Evolutionary conservation across 2,888 invertebrate genomes (phyloP), one percentile per base, ranked within the genome.

Genomic region (Exocentrus adspersus): DNA sequence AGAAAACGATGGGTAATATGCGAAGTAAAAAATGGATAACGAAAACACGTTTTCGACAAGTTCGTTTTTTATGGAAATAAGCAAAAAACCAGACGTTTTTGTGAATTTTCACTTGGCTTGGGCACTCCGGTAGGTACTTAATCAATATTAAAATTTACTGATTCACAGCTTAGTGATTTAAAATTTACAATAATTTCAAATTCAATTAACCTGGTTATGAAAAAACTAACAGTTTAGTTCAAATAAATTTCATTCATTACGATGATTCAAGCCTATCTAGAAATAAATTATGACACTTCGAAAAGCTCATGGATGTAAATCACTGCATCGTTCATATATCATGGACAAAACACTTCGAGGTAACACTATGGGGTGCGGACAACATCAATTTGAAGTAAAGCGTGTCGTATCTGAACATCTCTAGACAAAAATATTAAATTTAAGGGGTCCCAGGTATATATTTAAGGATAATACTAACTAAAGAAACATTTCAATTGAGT

Each of bases 361-460:
- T 69, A 66, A 59, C 64, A 46, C 64, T 70, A 73, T 75, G 70
- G 75, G 75, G 75, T 75, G 75, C 69, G 72, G 74, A 75, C 71
- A 69, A 69, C 72, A 76, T 74, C 72, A 75, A 74, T 74, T 71
- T 74, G 72, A 74, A 77, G 75, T 75, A 75, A 75, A 73, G 72
- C 75, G 75, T 76, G 77, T 76, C 72, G 69, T 74, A 77, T 77
- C 78, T 76, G 56, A 56, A 66, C 60, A 72, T 70, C 72, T 67
- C 53, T 60, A 64, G 66, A 65, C 58, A 61, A 67, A 63, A 60
- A 63, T 14, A 45, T 63, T 63, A 53, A 52, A 57, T 51, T 53
- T 63, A 53, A 52, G 58, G 58, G 62, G 57, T 46, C 37, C 21
- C 46, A 37, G 52, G 42, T 61, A 62, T 61, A 61, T 57, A 61